These are phyloP conservation scores for Isichthys henryi DNA, from an alignment of 2,113 vertebrate genomes.

Conservation along the genomic window DNA sequence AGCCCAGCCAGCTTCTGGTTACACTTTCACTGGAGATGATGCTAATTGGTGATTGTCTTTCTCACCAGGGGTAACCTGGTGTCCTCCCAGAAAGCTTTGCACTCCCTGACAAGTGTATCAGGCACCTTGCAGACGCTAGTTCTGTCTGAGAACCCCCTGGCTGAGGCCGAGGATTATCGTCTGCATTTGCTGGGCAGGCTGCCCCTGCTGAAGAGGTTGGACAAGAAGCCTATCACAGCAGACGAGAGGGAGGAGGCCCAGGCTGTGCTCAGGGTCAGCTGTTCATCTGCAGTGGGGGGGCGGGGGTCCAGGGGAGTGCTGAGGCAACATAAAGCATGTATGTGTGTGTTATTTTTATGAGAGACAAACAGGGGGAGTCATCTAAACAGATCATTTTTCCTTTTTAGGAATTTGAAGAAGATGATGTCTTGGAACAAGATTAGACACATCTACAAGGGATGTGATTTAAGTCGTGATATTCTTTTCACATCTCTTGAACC, in stretches of 20 bases:
- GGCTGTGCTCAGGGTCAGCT: slow-evolving; percentile 45
- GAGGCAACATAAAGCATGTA: not conserved
- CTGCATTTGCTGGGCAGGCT: slow-evolving; percentile 59
- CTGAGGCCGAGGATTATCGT: slow-evolving; percentile 58
- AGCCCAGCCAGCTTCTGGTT: not conserved
- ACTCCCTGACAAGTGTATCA: slow-evolving; percentile 39
- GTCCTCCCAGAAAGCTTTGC: slow-evolving; percentile 35
- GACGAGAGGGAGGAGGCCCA: slow-evolving; percentile 66
- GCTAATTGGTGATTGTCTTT: not conserved
- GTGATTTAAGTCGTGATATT: not conserved
- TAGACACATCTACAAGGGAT: slow-evolving; percentile 4
- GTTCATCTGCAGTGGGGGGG: not conserved
- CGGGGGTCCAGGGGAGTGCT: not conserved
- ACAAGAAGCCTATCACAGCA: slow-evolving; percentile 68
- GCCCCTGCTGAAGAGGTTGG: slow-evolving; percentile 67
- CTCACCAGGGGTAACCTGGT: slow-evolving; percentile 53
- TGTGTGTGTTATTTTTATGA: not conserved
- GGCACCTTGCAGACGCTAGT: slow-evolving; percentile 66
- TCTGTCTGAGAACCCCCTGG: slow-evolving; percentile 71
- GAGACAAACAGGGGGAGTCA: not conserved
- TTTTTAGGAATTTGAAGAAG: slow-evolving; percentile 37
- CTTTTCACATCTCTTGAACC: not conserved
- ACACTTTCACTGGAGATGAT: not conserved
- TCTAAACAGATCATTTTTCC: not conserved
- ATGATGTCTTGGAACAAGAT: slow-evolving; percentile 21